phyloP scores from a whole-genome alignment of 2,113 vertebrate genomes.

The Tursiops truncatus region DNA sequence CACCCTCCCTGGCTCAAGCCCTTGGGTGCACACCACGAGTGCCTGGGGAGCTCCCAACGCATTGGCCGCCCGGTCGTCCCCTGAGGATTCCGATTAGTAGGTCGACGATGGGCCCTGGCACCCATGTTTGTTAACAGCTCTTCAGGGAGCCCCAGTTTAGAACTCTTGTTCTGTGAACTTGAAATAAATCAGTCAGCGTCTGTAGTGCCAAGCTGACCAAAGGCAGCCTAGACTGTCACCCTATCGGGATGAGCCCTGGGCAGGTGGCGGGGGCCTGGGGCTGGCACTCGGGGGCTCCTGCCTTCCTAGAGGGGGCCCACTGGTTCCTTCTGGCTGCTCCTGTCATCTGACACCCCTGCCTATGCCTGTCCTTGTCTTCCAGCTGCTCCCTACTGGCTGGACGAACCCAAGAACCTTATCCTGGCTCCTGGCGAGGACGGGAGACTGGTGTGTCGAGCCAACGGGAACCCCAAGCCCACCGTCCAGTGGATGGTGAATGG shows the following conservation, averaged over 20 bases:
- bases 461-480: slow-evolving; percentile 94
- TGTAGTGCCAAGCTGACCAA: not conserved
- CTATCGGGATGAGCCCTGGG: fast-evolving
- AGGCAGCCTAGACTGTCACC: not conserved
- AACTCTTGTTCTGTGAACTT: not conserved
- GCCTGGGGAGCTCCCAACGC: not conserved
- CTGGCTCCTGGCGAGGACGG: slow-evolving; percentile 94
- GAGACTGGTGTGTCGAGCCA: slow-evolving; percentile 94
- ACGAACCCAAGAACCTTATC: slow-evolving; percentile 93
- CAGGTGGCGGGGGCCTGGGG: fast-evolving
- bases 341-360: not conserved
- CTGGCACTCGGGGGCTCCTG: not conserved
- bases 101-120: not conserved
- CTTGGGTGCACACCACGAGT: not conserved
- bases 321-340: not conserved
- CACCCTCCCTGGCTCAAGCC: not conserved
- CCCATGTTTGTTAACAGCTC: not conserved
- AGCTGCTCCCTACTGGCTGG: slow-evolving; percentile 98
- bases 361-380: slow-evolving; percentile 31
- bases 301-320: not conserved
- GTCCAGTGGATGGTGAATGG: slow-evolving; percentile 96
- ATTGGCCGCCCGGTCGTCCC: fast-evolving
- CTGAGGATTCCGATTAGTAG: not conserved
- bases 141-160: not conserved
- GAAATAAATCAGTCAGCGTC: not conserved